Evolutionary conservation across 2,113 vertebrate genomes (phyloP).

Genomic region (Cynopterus brachyotis): DNA sequence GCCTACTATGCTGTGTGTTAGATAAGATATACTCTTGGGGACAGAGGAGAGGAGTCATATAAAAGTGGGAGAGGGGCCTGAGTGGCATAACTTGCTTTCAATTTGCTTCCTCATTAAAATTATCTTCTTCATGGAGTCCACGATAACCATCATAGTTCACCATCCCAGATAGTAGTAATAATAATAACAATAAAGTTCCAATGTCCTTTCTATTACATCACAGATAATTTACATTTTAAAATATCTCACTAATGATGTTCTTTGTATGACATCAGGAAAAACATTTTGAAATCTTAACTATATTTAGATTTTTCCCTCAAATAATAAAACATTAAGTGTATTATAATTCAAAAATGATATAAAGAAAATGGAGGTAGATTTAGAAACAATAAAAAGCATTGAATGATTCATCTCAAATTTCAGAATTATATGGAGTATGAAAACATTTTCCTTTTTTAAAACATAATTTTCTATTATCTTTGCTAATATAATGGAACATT

Average conservation of each 20-base stretch:
- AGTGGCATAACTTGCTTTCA: neutral
- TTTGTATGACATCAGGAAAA: neutral
- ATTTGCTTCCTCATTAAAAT: neutral
- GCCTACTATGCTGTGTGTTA: neutral
- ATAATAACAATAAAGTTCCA: neutral
- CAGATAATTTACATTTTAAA: neutral
- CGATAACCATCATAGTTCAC: neutral
- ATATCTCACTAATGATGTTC: neutral
- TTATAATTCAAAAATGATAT: neutral
- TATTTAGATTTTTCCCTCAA: neutral
- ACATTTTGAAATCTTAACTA: neutral
- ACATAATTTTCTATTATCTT: neutral
- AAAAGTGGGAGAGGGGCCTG: neutral
- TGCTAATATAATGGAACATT: neutral
- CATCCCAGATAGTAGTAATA: neutral
- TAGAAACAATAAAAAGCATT: neutral
- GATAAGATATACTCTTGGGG: neutral
- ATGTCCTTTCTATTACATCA: neutral
- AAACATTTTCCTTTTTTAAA: neutral
- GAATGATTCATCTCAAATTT: neutral
- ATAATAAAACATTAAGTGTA: neutral
- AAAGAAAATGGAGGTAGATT: neutral
- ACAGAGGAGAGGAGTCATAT: too few relatives aligned
- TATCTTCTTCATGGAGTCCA: accelerated
- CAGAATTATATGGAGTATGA: neutral